Percentiles rank a stretch among this genome's conserved stretches.
phyloP scores from a whole-genome alignment of 1,140 invertebrate species.

The Phortica variegata region DNA sequence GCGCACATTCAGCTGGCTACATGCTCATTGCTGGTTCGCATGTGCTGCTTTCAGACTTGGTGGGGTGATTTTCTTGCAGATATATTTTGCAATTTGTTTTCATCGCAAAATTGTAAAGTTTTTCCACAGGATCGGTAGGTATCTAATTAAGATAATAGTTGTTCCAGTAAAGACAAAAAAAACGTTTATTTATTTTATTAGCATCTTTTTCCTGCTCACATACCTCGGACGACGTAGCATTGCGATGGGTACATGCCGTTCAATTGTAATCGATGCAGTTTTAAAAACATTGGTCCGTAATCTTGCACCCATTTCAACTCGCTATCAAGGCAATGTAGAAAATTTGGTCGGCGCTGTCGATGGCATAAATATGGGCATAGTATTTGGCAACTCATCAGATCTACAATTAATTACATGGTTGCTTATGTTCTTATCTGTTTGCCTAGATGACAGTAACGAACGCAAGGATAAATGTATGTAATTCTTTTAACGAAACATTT shows the following conservation, averaged over 20 bases:
- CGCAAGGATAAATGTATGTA: constrained; percentile 57
- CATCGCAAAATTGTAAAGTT: constrained; percentile 72
- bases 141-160: no score
- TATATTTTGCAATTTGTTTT: constrained; percentile 76
- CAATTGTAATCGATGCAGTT: constrained; percentile 66
- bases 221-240: constrained; percentile 84
- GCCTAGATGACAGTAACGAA: constrained; percentile 62
- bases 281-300: constrained; percentile 63
- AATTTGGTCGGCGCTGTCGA: constrained; percentile 49
- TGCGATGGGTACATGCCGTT: constrained; percentile 62
- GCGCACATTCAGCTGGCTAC: constrained; percentile 62
- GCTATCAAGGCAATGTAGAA: constrained; percentile 47
- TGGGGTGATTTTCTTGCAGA: constrained; percentile 87
- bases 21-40: constrained; percentile 68
- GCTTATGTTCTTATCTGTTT: constrained; percentile 74
- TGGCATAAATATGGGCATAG: constrained; percentile 35
- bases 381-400: constrained; percentile 64
- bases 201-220: constrained; percentile 82
- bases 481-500: neutral
- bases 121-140: constrained; percentile 82
- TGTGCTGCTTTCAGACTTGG: constrained; percentile 75
- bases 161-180: neutral
- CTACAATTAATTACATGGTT: constrained; percentile 76
- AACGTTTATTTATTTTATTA: constrained; percentile 48
- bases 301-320: constrained; percentile 60